These are phyloP conservation scores for Terebella lapidaria DNA, from an alignment of 2,888 invertebrate species.

Conservation along the genomic window DNA sequence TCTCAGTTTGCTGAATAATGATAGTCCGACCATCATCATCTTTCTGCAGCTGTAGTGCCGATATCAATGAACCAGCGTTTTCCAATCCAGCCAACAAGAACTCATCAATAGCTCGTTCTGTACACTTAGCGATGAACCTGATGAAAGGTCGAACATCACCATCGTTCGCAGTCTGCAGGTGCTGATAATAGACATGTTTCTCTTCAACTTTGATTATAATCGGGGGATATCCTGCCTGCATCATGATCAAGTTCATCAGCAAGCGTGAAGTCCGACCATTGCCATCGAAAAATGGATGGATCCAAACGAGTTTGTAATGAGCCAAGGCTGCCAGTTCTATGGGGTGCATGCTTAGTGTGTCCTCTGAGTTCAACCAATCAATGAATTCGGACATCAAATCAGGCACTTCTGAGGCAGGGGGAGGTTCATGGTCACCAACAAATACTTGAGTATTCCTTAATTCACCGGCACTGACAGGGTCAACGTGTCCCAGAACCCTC, in stretches of 20 bases:
- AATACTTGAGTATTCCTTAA: slow-evolving; percentile 71
- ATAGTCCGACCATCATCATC: slow-evolving; percentile 1
- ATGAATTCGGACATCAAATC: slow-evolving; percentile 80
- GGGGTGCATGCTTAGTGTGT: slow-evolving; percentile 79
- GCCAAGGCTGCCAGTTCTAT: slow-evolving; percentile 91
- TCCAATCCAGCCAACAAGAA: slow-evolving; percentile 80
- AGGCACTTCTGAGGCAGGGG: slow-evolving; percentile 76
- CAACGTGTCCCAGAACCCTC: slow-evolving; percentile 88
- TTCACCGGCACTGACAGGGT: slow-evolving; percentile 84
- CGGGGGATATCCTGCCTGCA: slow-evolving; percentile 92
- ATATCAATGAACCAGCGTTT: neutral
- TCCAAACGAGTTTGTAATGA: slow-evolving; percentile 93
- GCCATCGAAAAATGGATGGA: slow-evolving; percentile 95
- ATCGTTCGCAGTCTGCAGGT: slow-evolving; percentile 82
- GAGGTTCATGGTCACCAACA: slow-evolving; percentile 91
- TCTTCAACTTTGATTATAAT: slow-evolving; percentile 85
- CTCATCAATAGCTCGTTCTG: slow-evolving; percentile 80
- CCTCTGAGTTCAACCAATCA: slow-evolving; percentile 84
- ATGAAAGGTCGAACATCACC: slow-evolving; percentile 95
- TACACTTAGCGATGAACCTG: slow-evolving; percentile 83
- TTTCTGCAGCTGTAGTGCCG: neutral
- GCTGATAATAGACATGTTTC: slow-evolving; percentile 70
- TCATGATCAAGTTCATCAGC: slow-evolving; percentile 88
- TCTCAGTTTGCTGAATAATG: too few relatives aligned
- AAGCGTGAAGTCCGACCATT: slow-evolving; percentile 92